Evolutionary conservation across 1,140 invertebrate species (phyloP), one percentile per base, ranked within the genome.

Genomic region (Cecropterus lyciades): DNA sequence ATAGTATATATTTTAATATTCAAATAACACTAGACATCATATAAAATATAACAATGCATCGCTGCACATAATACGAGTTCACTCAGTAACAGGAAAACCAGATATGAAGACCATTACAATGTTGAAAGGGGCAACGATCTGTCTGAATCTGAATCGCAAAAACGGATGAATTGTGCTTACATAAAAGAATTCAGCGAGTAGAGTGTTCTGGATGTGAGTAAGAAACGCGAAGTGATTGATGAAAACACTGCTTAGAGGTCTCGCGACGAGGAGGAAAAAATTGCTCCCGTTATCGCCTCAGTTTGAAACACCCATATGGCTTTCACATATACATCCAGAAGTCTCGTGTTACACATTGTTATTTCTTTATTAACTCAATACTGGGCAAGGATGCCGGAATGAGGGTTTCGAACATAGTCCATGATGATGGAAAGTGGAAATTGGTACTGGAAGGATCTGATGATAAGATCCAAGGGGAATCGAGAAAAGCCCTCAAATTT

Each of bases 121-220:
- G 60, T 53, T 64, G 49, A 64, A 64, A 53, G 37, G 49, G 49
- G 60, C 60, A 52, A 64, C 60, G 60, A 64, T 64, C 60, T 64
- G 60, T 43, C 60, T 53, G 60, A 64, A 53, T 64, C 49, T 64
- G 49, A 64, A 64, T 53, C 48, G 49, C 60, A 64, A 64, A 64
- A 64, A 64, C 60, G 60, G 24, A 64, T 64, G 60, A 53, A 64
- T 52, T 64, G 60, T 53, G 60, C 60, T 64, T 64, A 64, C 60
- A 64, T 53, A 64, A 64, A 64, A 64, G 60, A 64, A 64, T 64
- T 64, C 60, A 64, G 60, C 49, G 49, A 63, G 46, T 63, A 40
- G 59, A 62, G 46, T 64, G 49, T 64, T 64, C 60, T 52, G 60
- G 49, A 64, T 64, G 60, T 53, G 13, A 64, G 60, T 64, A 64